A percentile compares a stretch with the other conserved stretches of the same genome.
These are phyloP conservation scores for Acanthornis magna DNA, from an alignment of 2,797 vertebrate species.

Conservation along the genomic window DNA sequence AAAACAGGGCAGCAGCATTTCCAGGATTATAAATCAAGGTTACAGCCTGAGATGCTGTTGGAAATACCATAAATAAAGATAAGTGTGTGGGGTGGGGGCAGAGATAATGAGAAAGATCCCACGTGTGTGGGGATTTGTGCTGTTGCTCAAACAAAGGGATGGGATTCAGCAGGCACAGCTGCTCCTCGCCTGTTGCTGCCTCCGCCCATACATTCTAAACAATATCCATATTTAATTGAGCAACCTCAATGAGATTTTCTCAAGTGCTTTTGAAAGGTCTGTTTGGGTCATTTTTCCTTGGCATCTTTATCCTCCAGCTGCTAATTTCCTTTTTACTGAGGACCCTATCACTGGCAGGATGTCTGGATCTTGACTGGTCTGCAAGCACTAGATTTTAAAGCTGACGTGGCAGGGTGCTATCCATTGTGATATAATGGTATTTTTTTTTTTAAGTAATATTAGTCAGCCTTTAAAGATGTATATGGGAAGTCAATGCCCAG, in stretches of 20 bases:
- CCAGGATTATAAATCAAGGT: slow-evolving; percentile 33
- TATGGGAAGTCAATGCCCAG: neutral
- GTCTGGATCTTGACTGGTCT: neutral
- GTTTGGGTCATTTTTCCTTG: neutral
- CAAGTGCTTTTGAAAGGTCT: neutral
- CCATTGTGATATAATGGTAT: neutral
- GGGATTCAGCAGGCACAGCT: slow-evolving; percentile 33
- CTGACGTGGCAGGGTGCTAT: neutral
- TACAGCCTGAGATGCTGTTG: slow-evolving; percentile 23
- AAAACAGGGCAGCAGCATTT: neutral
- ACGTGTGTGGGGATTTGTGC: neutral
- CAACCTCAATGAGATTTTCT: neutral
- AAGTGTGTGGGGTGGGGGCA: neutral
- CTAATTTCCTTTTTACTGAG: neutral
- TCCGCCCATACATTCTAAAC: neutral
- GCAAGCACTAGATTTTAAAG: neutral
- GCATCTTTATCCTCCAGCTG: neutral
- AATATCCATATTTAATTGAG: slow-evolving; percentile 1
- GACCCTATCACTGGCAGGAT: neutral
- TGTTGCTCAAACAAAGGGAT: slow-evolving; percentile 38
- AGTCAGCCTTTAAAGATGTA: neutral
- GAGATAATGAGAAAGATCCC: slow-evolving; percentile 6
- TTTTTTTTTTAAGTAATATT: neutral
- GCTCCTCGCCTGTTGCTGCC: neutral
- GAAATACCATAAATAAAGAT: slow-evolving; percentile 27